Evolutionary conservation across 2,797 vertebrate genomes (phyloP), one percentile per base, ranked within the genome.

Genomic region (Steatocranus sp.): DNA sequence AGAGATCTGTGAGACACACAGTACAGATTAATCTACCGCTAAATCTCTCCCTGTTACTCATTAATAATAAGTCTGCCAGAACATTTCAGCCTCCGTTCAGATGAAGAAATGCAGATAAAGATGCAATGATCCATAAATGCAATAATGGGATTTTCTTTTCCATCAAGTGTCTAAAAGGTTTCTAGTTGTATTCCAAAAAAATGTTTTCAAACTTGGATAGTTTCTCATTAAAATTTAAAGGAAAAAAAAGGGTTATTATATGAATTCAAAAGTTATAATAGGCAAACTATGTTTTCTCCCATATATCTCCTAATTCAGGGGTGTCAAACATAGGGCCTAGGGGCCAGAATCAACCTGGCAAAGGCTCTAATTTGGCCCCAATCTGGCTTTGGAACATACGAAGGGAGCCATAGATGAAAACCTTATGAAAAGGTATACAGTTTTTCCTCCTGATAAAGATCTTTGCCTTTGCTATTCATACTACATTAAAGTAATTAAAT

Each of bases 1-100:
- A 0, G 99, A 99, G 94, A 99, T 99, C 99, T 99, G 95, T 27
- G 11, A 81, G 86, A 11, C 30, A 11, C 50, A 48, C 9, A 10
- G 25, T 17, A 83, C 3, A 20, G 23, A 49, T 6, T 4, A 20
- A 36, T 56, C 15, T 4, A 49, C 3, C 0, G 3, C 30, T 8
- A 50, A 54, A 61, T 32, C 8, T 54, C 49, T 53, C 32, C 30
- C 30, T 18, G n/a, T 48, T 73, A 73, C 25, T n/a, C 11, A 48
- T 73, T 48, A 48, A 48, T 8, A 3, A 68, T 25, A 43, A 48
- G 25, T 30, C 18, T 73, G 11, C 4, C 43, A 48, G 25, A 73
- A 73, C 25, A 73, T 30, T 73, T 73, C 68, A 73, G 41, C 23
- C 41, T 73, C 6, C 2, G 7, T 73, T 30, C 43, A 73, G 17